Evolutionary conservation across 2,888 invertebrate species (phyloP).

Genomic region (Ptilodon capucinus): DNA sequence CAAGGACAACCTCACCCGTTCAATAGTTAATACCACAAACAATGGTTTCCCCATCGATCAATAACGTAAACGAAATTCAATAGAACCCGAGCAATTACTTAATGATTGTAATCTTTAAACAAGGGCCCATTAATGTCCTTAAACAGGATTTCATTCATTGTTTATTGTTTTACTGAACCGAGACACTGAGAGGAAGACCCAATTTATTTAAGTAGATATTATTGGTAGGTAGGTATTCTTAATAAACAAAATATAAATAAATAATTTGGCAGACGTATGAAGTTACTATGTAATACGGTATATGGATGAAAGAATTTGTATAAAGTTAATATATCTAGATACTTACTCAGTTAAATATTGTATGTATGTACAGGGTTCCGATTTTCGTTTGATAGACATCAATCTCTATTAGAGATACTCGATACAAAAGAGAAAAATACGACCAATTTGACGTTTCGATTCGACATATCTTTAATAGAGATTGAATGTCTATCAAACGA

Average conservation of each 20-base stretch:
- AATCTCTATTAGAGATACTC: too few species aligned
- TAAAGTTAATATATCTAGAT: too few species aligned
- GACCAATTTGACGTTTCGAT: too few species aligned
- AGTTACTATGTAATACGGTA: neutral
- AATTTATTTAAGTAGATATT: constrained; percentile 33
- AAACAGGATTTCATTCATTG: constrained; percentile 18
- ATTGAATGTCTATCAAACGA: too few species aligned
- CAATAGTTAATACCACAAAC: neutral
- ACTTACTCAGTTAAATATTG: too few species aligned
- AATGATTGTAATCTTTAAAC: constrained; percentile 2
- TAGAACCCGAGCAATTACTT: neutral
- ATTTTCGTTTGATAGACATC: too few species aligned
- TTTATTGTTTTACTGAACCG: constrained; percentile 27
- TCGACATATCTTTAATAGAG: too few species aligned
- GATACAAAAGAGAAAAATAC: too few species aligned
- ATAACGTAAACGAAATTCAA: neutral
- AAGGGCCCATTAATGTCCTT: constrained; percentile 5
- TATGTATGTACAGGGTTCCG: neutral
- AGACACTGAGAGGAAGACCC: constrained; percentile 30
- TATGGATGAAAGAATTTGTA: neutral
- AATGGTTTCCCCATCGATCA: neutral
- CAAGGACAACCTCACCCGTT: neutral
- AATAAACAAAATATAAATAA: neutral
- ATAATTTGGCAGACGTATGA: neutral
- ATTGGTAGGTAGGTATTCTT: constrained; percentile 12